Base-by-base conservation (phyloP, 2,888 invertebrate genomes). In the Leucophenga maculata region DNA sequence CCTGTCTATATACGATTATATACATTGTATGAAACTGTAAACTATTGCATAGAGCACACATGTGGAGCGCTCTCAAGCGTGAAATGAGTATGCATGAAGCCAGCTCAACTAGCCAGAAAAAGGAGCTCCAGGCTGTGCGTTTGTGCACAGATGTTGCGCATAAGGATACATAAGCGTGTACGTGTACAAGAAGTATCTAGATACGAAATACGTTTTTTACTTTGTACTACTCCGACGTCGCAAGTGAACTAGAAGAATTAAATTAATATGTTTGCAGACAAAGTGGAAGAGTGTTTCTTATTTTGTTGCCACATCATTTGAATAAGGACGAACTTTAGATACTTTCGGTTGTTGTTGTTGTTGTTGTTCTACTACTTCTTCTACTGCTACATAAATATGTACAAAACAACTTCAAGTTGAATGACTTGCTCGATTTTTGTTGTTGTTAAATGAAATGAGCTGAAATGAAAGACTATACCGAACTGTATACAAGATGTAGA, bases 171-270 rank as follows among this genome's bases (percentile, higher is more conserved):
- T n/a, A 46, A 13, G 6, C n/a, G 50, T 16, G 39, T 39, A 8
- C 8, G 8, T 16, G 8, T 6, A 1, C 6, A 2, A 18, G 1
- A 50, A 11, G 50, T 50, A 50, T 50, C 50, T 50, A 50, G 39
- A 39, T 39, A 39, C 39, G n/a, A n/a, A 39, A 39, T 11, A 39
- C 3, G 39, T 39, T 39, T 39, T 11, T 18, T 50, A n/a, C 50
- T 50, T 16, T 50, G 18, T 50, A 18, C 6, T 50, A n/a, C 50
- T 50, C 18, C 18, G 50, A 16, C 16, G 6, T 50, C 6, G 16
- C 16, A 50, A 50, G 18, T 50, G 50, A 50, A 50, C 50, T 50
- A 50, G 16, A 50, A 50, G 18, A 50, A 50, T 50, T 50, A 50
- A 50, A 50, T 50, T 50, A 50, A 50, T 50, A 50, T 50, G 50